These are phyloP conservation scores for Tryphoninae sp. DNA, from an alignment of 2,888 invertebrate species.

Conservation along the genomic window DNA sequence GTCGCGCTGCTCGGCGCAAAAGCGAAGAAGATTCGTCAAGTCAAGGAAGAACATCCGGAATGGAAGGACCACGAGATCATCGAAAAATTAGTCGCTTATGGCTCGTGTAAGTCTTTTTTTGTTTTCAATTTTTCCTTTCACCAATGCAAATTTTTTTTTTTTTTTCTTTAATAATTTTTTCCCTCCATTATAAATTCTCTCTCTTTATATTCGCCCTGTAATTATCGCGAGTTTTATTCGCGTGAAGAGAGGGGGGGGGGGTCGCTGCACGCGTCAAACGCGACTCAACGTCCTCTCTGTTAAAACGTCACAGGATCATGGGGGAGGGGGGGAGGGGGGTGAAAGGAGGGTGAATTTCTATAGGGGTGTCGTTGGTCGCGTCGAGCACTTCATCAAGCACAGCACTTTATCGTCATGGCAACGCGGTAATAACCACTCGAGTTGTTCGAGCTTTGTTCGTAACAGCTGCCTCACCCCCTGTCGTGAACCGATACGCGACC, in stretches of 20 bases:
- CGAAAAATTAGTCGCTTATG: slow-evolving; percentile 92
- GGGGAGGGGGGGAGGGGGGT: slow-evolving; percentile 38
- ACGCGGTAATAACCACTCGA: slow-evolving; percentile 80
- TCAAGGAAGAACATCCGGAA: slow-evolving; percentile 88
- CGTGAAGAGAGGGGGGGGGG: slow-evolving; percentile 23
- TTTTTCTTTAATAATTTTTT: background rate
- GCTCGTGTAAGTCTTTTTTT: slow-evolving; percentile 86
- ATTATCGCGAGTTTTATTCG: background rate
- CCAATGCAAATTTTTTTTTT: no score
- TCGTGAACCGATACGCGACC: slow-evolving; percentile 20
- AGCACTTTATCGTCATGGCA: slow-evolving; percentile 80
- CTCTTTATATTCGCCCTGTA: slow-evolving; percentile 12
- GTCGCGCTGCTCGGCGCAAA: slow-evolving; percentile 96
- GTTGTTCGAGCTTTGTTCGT: slow-evolving; percentile 69
- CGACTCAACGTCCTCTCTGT: slow-evolving; percentile 20
- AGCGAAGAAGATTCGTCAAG: slow-evolving; percentile 86
- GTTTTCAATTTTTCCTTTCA: background rate
- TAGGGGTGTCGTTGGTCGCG: slow-evolving; percentile 63
- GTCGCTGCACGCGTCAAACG: slow-evolving; percentile 35
- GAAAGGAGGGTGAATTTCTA: slow-evolving; percentile 58
- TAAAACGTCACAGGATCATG: slow-evolving; percentile 13
- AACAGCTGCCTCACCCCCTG: slow-evolving; percentile 44
- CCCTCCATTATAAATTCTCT: background rate
- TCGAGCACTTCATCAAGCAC: slow-evolving; percentile 78
- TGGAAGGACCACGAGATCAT: slow-evolving; percentile 89